Evolutionary conservation across 2,113 vertebrate species (phyloP).

Genomic region (Australoheros scitulus): DNA sequence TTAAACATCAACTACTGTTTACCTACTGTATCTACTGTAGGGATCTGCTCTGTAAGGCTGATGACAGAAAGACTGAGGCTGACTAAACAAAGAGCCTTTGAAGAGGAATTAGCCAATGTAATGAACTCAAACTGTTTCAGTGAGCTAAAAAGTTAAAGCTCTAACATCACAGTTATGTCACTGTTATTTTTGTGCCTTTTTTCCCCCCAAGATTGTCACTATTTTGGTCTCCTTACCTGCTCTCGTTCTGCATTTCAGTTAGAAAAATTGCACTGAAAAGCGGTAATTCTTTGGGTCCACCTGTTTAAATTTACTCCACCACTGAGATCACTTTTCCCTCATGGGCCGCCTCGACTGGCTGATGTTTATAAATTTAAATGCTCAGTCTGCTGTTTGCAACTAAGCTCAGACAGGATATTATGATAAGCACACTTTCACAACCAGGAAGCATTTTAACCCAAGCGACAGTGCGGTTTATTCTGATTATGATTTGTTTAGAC

Average conservation of each 20-base stretch:
- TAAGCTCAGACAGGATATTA: conserved; percentile 63
- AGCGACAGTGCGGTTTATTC: conserved; percentile 57
- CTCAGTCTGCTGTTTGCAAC: conserved; percentile 42
- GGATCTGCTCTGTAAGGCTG: background rate
- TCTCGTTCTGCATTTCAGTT: background rate
- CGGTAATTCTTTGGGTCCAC: background rate
- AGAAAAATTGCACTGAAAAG: background rate
- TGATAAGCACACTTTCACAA: conserved; percentile 57
- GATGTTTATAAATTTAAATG: conserved; percentile 46
- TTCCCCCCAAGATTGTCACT: background rate
- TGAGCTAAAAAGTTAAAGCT: background rate
- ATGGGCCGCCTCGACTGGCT: background rate
- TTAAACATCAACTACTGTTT: conserved; percentile 12
- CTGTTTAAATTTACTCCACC: conserved; percentile 1
- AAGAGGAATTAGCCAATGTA: background rate
- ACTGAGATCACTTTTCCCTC: background rate
- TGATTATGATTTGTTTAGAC: conserved; percentile 64
- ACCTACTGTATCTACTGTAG: background rate
- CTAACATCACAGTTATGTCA: background rate
- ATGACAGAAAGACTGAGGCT: background rate
- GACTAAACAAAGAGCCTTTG: background rate
- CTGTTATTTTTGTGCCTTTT: background rate
- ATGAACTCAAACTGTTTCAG: background rate
- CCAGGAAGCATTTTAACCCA: conserved; percentile 69
- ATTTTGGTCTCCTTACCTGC: background rate